Base-by-base conservation (phyloP, 2,113 vertebrate genomes). In the Murina feae region DNA sequence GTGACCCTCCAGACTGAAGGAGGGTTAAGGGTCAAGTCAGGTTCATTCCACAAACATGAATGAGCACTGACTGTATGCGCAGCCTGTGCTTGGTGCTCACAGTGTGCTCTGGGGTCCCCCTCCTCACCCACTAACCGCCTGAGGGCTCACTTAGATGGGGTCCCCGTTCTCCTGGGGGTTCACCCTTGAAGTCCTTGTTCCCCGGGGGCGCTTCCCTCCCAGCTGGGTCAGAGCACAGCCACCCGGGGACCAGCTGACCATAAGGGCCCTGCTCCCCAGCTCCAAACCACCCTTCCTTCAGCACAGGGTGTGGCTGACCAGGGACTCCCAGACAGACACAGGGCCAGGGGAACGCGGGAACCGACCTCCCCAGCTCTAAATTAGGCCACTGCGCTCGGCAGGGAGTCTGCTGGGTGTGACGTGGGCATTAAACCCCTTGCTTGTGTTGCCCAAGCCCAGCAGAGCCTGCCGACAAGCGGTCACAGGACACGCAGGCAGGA, bases 401-500 rank as follows among this genome's bases (percentile, higher is more conserved):
- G 28, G n/a, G 42, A 18, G 35, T 28, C n/a, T 13, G 2, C 14
- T 1, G 0, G 55, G 55, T 20, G n/a, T 1, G 17, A 8, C 39
- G 65, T 5, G 60, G 30, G 11, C 7, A 3, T 9, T 23, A 11
- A 17, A 12, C n/a, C 17, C 80, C 42, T 74, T 2, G 8, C 58
- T 12, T 0, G 18, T n/a, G 9, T 25, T 10, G 2, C 17, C 66
- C 6, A 3, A 35, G 51, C 21, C 68, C n/a, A 3, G 74, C 51
- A 37, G 63, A 63, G 69, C 55, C 21, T 14, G 8, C 23, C 1
- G 4, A 78, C 25, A 6, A 35, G 49, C 84, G 47, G 32, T 14
- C 55, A 1, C 14, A 0, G 1, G 58, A 20, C 18, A 6, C 6
- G 0, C 4, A 11, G 44, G 44, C 39, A 1, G 35, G 1, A 6